A percentile compares a stretch with the other conserved stretches of the same genome.
Conservation (phyloP, 2,113 vertebrate species). For the Heptranchias perlo region DNA sequence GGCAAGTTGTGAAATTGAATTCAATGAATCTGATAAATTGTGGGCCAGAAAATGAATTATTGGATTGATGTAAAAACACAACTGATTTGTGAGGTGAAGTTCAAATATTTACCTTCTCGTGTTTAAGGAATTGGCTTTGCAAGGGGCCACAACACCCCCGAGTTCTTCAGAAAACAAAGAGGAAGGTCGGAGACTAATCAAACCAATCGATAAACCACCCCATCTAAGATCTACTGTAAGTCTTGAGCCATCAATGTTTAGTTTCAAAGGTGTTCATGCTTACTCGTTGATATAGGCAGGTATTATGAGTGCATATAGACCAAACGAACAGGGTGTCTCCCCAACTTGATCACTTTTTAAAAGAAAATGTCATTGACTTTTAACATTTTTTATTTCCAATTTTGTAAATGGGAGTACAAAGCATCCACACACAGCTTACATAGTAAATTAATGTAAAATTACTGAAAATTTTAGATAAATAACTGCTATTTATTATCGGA, state of each 20-base stretch:
- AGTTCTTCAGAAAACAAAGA: conserved; percentile 47
- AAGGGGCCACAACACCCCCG: conserved; percentile 48
- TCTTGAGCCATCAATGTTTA: conserved; percentile 39
- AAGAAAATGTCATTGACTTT: too few relatives aligned
- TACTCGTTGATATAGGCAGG: background rate
- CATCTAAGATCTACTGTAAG: conserved; percentile 73
- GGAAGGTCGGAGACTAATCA: conserved; percentile 65
- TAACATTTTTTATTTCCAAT: background rate
- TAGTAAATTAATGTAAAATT: background rate
- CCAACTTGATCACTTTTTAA: background rate
- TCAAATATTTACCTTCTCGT: conserved; percentile 39
- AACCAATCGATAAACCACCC: conserved; percentile 63
- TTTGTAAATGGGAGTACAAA: background rate
- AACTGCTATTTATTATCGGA: background rate
- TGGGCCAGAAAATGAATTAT: background rate
- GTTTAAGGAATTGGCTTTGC: conserved; percentile 61
- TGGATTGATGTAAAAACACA: background rate
- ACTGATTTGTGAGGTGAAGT: background rate
- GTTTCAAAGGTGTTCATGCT: background rate
- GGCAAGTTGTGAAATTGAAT: background rate
- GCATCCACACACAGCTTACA: background rate
- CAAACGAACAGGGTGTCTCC: background rate
- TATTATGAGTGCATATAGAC: background rate
- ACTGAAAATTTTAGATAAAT: background rate
- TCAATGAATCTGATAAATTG: background rate